These are phyloP conservation scores for Notiomystis cincta DNA, from an alignment of 2,113 vertebrate genomes.

Conservation along the genomic window DNA sequence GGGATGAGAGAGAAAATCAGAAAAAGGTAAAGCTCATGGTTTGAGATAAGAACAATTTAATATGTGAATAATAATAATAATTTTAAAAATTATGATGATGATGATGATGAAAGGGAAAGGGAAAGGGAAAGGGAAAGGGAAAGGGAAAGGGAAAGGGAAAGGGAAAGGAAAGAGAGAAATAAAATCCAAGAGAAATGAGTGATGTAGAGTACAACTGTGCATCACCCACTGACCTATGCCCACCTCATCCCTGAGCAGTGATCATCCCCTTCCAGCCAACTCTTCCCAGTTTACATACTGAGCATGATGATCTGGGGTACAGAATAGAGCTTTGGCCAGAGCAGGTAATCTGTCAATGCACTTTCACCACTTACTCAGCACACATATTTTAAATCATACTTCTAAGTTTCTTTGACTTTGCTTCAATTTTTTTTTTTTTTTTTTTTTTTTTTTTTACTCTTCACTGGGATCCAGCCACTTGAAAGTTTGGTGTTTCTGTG, in stretches of 20 bases:
- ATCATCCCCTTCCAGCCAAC: not conserved
- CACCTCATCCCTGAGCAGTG: not conserved
- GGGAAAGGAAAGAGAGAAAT: not conserved
- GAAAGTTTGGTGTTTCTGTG: not conserved
- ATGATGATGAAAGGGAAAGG: not conserved
- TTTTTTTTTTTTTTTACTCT: not conserved
- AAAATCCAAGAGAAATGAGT: not conserved
- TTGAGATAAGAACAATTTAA: not conserved
- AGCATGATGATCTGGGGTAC: not conserved
- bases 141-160: too few relatives aligned
- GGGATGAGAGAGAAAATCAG: not conserved
- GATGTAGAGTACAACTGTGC: not conserved
- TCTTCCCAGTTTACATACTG: not conserved
- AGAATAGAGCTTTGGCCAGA: not conserved
- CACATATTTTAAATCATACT: not conserved
- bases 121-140: not conserved
- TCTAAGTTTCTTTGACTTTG: not conserved
- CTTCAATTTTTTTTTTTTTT: fast-evolving
- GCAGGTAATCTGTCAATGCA: not conserved
- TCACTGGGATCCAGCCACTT: not conserved
- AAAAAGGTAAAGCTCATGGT: not conserved
- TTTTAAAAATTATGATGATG: not conserved
- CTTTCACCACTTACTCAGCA: not conserved
- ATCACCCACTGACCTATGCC: not conserved
- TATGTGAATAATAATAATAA: not conserved